Evolutionary conservation across 2,797 vertebrate species (phyloP), one percentile per base, ranked within the genome.

Genomic region (Lagorchestes hirsutus): DNA sequence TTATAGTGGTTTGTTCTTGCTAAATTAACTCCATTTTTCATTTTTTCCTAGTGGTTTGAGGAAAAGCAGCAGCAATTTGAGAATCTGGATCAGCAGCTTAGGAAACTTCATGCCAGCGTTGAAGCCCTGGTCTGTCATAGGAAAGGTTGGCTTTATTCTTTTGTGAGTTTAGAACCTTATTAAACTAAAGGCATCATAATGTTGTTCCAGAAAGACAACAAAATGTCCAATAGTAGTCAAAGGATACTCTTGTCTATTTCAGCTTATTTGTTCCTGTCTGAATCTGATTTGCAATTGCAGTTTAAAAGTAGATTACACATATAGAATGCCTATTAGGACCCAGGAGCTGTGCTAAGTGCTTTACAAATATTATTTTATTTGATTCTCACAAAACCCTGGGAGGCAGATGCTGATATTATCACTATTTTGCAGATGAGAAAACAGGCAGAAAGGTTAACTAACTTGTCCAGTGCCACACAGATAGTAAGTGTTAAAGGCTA

Each of bases 61-160:
- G 99, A 99, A 99, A 99, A 99, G 97, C 99, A 99, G 98, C 99
- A 99, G 98, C 99, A 99, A 96, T 99, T 99, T 99, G 99, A 99
- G 98, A 99, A 99, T 98, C 98, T 99, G 98, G 99, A 99, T 97
- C 98, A 99, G 96, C 99, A 99, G 98, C 99, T 99, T 98, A 99
- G 99, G 98, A 99, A 99, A 97, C 99, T 99, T 98, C 99, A 99
- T 93, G 98, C 98, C 95, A 99, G 99, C 56, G 99, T 99, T 11
- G 99, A 99, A 99, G 99, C 99, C 40, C 98, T 99, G 98, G 99
- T 99, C 57, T 99, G 99, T 98, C 99, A 99, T 98, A 99, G 99
- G 97, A 99, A 99, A 99, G 99, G 99, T 99, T 98, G 95, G 96
- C 97, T 90, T 93, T 92, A 34, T 93, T 97, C 95, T 92, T 92